These are phyloP conservation scores for Nipponia nippon DNA, from an alignment of 2,113 vertebrate species.

Conservation along the genomic window DNA sequence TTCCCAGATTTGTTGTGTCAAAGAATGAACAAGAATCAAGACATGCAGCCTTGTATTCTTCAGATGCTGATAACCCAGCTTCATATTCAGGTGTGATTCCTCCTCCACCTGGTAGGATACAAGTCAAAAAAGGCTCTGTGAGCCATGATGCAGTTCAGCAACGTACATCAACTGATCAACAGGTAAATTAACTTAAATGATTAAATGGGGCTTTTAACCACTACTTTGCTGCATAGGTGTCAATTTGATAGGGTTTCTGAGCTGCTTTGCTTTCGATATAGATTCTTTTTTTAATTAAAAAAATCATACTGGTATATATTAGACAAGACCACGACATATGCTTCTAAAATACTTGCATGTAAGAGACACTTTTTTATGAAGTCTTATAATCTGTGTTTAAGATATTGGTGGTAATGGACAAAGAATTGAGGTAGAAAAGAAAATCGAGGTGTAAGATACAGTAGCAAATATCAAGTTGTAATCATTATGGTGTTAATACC, in stretches of 20 bases:
- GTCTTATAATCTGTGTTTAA: neutral
- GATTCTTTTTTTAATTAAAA: neutral
- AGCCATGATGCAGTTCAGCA: slow-evolving; percentile 88
- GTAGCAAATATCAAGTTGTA: neutral
- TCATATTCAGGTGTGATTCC: slow-evolving; percentile 92
- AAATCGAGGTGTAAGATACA: neutral
- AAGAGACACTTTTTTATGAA: neutral
- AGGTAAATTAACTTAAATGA: slow-evolving; percentile 74
- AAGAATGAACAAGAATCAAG: slow-evolving; percentile 93
- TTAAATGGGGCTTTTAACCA: neutral
- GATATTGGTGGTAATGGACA: neutral
- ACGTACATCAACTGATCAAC: slow-evolving; percentile 81
- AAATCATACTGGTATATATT: neutral
- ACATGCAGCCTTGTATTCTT: slow-evolving; percentile 83
- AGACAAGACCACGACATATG: neutral
- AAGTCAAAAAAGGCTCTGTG: slow-evolving; percentile 90
- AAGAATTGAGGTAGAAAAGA: neutral
- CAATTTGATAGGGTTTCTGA: neutral
- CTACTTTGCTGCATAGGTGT: neutral
- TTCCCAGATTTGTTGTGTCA: slow-evolving; percentile 90
- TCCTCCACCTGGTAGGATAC: slow-evolving; percentile 87
- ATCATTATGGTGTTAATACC: neutral
- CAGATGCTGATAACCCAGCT: slow-evolving; percentile 89
- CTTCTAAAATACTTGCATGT: neutral
- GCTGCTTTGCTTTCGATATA: neutral